A percentile compares a stretch with the other conserved stretches of the same genome.
These are phyloP conservation scores for Eristalinus aeneus DNA, from an alignment of 2,888 invertebrate genomes.

Conservation along the genomic window DNA sequence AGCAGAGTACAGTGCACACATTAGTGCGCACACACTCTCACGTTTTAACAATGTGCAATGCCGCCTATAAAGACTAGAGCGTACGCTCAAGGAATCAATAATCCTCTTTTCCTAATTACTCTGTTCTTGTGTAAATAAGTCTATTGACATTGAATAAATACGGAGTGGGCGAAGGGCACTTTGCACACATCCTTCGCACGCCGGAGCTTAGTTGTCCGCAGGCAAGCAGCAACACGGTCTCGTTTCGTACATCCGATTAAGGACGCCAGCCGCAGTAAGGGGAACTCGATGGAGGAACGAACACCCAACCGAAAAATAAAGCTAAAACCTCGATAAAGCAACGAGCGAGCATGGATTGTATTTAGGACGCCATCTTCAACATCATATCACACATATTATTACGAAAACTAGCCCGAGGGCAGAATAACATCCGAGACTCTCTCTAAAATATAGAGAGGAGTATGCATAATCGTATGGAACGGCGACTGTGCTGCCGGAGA, in stretches of 20 bases:
- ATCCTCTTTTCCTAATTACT: constrained; percentile 71
- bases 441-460: constrained; percentile 19
- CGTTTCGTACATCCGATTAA: constrained; percentile 45
- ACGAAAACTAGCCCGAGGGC: constrained; percentile 59
- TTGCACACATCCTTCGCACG: constrained; percentile 6
- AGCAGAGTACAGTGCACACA: background rate
- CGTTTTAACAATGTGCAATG: constrained; percentile 1
- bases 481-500: constrained; percentile 19
- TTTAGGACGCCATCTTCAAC: constrained; percentile 48
- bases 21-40: background rate
- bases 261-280: constrained; percentile 17
- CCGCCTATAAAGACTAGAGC: constrained; percentile 2
- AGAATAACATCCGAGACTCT: constrained; percentile 64
- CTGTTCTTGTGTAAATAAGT: constrained; percentile 70
- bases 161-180: constrained; percentile 11
- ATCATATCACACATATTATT: constrained; percentile 60
- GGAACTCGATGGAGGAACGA: background rate
- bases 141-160: constrained; percentile 70
- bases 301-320: constrained; percentile 56
- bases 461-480: constrained; percentile 50
- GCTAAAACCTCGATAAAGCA: constrained; percentile 29
- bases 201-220: constrained; percentile 22
- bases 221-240: constrained; percentile 54
- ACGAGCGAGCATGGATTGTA: background rate
- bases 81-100: constrained; percentile 64